These are phyloP conservation scores for Scrobipalpa atriplicella DNA, from an alignment of 2,888 invertebrate genomes.

Conservation along the genomic window DNA sequence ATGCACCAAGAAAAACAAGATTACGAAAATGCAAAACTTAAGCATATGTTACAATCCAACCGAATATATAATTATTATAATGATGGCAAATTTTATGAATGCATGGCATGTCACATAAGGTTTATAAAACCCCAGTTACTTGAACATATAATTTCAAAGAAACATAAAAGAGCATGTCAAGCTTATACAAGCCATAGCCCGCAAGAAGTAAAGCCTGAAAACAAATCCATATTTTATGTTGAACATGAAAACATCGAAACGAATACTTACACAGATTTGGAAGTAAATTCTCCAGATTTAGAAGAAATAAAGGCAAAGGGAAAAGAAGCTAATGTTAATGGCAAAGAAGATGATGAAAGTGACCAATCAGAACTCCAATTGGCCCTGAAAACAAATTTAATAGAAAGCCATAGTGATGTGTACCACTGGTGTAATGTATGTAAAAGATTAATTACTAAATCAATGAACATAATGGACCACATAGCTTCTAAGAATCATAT, in stretches of 20 bases:
- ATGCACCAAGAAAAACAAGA: not conserved
- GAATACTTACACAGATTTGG: not conserved
- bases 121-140: not conserved
- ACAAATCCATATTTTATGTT: not conserved
- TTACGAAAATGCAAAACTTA: not conserved
- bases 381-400: not conserved
- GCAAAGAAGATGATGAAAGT: too few relatives aligned
- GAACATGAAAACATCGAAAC: not conserved
- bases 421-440: slow-evolving; percentile 2
- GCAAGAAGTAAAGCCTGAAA: not conserved
- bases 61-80: not conserved
- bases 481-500: slow-evolving; percentile 3
- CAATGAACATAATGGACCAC: not conserved
- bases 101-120: not conserved
- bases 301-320: not conserved
- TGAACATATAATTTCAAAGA: not conserved
- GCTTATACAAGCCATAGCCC: not conserved
- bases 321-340: not conserved
- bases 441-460: not conserved
- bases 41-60: not conserved
- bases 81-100: not conserved
- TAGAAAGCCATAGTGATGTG: not conserved
- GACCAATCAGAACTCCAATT: not conserved
- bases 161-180: not conserved
- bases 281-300: not conserved